Conservation (phyloP, 2,113 vertebrate species). For the Dolichallabes microphthalmus region DNA sequence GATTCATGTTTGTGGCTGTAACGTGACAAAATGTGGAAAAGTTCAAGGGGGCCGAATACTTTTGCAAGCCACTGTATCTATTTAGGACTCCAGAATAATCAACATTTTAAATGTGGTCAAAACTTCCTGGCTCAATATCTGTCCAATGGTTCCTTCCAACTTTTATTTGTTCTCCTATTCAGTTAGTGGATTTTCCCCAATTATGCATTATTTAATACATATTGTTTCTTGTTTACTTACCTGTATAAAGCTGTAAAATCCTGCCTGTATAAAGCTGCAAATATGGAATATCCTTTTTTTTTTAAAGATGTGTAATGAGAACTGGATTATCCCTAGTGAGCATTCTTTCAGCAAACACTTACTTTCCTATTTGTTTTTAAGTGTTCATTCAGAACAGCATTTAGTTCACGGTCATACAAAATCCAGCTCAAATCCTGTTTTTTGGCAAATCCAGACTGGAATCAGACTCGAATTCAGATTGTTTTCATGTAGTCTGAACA, state of each 20-base stretch:
- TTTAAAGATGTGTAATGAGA: neutral
- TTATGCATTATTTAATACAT: neutral
- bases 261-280: neutral
- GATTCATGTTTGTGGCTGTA: too few species aligned
- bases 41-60: too few species aligned
- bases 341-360: neutral
- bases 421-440: too few species aligned
- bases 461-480: too few species aligned
- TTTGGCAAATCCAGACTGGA: too few species aligned
- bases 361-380: neutral
- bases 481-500: too few species aligned
- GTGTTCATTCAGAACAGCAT: neutral
- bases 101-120: neutral
- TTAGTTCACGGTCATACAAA: neutral
- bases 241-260: neutral
- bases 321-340: neutral
- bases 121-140: neutral
- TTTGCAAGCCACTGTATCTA: too few species aligned
- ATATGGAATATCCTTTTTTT: too few species aligned
- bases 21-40: too few species aligned
- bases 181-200: neutral
- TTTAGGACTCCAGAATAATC: neutral
- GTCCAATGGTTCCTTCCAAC: neutral
- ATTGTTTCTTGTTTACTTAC: neutral
- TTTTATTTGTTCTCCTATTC: neutral